Conservation (phyloP, 1,140 invertebrate species). For the Agrilus planipennis region DNA sequence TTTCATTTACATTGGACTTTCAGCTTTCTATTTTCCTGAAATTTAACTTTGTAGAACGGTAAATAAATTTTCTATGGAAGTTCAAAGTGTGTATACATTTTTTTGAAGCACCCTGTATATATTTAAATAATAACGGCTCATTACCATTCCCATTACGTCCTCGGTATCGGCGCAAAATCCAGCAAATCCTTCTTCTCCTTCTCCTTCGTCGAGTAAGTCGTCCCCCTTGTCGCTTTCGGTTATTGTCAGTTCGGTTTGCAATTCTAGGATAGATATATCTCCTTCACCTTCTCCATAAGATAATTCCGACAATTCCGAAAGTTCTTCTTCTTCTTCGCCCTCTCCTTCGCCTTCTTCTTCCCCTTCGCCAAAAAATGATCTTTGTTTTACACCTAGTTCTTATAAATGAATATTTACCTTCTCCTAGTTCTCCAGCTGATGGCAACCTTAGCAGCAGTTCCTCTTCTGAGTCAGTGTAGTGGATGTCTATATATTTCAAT, state of each 20-base stretch:
- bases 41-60: no score
- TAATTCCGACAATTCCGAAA: neutral
- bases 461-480: conserved; percentile 14
- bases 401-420: conserved; percentile 8
- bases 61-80: no score
- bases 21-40: no score
- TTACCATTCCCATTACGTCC: neutral
- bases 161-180: neutral
- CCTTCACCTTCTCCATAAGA: neutral
- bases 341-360: conserved; percentile 8
- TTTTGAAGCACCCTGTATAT: no score
- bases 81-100: no score
- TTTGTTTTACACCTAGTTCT: no score
- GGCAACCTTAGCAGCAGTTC: conserved; percentile 15
- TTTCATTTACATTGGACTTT: no score
- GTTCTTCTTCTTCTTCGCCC: conserved; percentile 7
- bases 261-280: neutral
- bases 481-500: conserved; percentile 19
- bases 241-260: neutral
- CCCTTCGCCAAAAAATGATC: conserved; percentile 1
- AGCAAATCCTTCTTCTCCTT: neutral
- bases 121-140: no score
- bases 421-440: conserved; percentile 9
- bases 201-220: neutral
- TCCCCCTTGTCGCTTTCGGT: neutral